These are phyloP conservation scores for Emys orbicularis DNA, from an alignment of 2,797 vertebrate species.

Conservation along the genomic window DNA sequence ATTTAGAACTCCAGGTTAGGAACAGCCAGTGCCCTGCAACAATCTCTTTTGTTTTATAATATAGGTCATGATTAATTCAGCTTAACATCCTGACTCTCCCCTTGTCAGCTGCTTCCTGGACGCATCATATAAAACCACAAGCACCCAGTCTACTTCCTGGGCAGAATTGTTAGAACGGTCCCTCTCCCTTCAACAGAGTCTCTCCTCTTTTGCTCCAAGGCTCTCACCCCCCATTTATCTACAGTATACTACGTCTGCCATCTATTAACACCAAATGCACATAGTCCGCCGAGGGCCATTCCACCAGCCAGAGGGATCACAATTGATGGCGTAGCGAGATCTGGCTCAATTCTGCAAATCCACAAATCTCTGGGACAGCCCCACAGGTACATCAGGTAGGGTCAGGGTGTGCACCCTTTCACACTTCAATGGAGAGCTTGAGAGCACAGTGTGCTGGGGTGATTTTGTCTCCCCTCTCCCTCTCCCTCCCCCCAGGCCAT, in stretches of 20 bases:
- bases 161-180: too few relatives aligned
- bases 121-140: not conserved
- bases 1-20: not conserved
- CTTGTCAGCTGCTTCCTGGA: too few relatives aligned
- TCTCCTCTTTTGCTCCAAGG: not conserved
- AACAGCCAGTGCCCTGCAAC: not conserved
- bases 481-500: too few relatives aligned
- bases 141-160: not conserved
- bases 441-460: not conserved
- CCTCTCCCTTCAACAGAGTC: too few relatives aligned
- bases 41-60: not conserved
- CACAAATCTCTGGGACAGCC: not conserved
- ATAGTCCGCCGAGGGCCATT: not conserved
- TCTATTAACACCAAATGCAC: not conserved
- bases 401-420: not conserved
- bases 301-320: not conserved
- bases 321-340: not conserved
- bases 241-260: not conserved
- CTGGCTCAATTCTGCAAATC: not conserved
- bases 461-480: not conserved
- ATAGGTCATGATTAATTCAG: not conserved
- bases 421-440: not conserved
- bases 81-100: not conserved
- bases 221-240: not conserved
- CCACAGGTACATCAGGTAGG: not conserved